Conservation (phyloP, 2,888 invertebrate species). For the Thalpophila matura region DNA sequence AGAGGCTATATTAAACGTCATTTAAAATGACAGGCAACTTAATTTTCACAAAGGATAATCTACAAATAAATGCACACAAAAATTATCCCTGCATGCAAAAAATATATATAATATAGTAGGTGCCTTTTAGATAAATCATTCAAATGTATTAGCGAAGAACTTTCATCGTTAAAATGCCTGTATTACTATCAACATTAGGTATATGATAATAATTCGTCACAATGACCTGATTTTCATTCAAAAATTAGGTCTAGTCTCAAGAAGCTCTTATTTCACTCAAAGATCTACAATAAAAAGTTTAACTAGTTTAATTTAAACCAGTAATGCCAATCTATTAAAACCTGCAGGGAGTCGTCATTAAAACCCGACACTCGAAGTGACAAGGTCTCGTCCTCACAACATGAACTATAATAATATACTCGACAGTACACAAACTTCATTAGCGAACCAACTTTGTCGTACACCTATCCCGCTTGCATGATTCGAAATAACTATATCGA, state of each 20-base stretch:
- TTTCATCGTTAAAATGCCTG: too few relatives aligned
- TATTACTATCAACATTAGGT: too few relatives aligned
- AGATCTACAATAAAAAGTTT: conserved; percentile 16
- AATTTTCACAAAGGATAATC: too few relatives aligned
- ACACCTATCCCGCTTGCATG: conserved; percentile 22
- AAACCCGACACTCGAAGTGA: conserved; percentile 30
- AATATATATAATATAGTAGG: too few relatives aligned
- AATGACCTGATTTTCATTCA: not conserved
- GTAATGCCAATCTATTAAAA: conserved; percentile 11
- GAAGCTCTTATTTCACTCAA: not conserved
- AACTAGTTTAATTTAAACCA: conserved; percentile 26
- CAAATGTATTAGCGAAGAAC: too few relatives aligned
- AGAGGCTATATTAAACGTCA: too few relatives aligned
- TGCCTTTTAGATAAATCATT: too few relatives aligned
- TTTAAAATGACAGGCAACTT: too few relatives aligned
- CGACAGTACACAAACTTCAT: conserved; percentile 43
- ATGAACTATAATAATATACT: conserved; percentile 24
- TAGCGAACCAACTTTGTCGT: conserved; percentile 42
- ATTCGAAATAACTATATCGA: conserved; percentile 37
- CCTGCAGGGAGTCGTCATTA: conserved; percentile 13
- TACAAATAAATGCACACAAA: too few relatives aligned
- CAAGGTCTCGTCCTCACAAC: conserved; percentile 30
- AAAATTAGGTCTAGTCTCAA: not conserved
- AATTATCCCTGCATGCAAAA: too few relatives aligned
- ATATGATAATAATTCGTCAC: not conserved